Conservation (phyloP, 2,797 vertebrate species). For the Ciconia nigra region DNA sequence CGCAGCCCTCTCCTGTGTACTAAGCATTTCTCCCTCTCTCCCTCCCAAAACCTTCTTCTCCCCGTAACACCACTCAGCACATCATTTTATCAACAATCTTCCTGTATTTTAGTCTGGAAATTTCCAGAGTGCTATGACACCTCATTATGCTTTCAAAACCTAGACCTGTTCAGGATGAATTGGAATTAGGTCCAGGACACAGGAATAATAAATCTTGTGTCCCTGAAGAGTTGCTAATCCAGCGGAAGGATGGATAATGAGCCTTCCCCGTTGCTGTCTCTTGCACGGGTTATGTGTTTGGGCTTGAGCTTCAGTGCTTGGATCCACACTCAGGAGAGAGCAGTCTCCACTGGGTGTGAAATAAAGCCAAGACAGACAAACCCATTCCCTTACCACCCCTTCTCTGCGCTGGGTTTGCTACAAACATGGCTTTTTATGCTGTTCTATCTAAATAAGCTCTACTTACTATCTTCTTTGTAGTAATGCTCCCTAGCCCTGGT, state of each 20-base stretch:
- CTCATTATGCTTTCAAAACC: not conserved
- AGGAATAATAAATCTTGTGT: not conserved
- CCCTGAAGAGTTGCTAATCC: not conserved
- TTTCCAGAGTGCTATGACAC: not conserved
- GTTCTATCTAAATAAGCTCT: not conserved
- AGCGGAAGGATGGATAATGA: not conserved
- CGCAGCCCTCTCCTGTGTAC: not conserved
- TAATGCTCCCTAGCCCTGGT: no score
- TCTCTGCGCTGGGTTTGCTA: not conserved
- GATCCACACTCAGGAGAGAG: not conserved
- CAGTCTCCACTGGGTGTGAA: not conserved
- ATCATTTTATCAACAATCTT: not conserved
- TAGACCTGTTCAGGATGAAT: not conserved
- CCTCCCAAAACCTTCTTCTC: not conserved
- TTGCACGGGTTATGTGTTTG: not conserved
- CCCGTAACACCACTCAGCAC: not conserved
- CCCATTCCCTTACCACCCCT: not conserved
- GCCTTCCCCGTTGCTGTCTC: not conserved
- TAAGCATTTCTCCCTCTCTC: not conserved
- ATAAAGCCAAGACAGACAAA: not conserved
- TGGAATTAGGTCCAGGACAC: not conserved
- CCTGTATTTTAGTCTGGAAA: not conserved
- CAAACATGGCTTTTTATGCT: not conserved
- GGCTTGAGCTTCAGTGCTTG: not conserved
- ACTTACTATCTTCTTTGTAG: not conserved